Base-by-base conservation (phyloP, 2,797 vertebrate species). In the Morus bassanus region DNA sequence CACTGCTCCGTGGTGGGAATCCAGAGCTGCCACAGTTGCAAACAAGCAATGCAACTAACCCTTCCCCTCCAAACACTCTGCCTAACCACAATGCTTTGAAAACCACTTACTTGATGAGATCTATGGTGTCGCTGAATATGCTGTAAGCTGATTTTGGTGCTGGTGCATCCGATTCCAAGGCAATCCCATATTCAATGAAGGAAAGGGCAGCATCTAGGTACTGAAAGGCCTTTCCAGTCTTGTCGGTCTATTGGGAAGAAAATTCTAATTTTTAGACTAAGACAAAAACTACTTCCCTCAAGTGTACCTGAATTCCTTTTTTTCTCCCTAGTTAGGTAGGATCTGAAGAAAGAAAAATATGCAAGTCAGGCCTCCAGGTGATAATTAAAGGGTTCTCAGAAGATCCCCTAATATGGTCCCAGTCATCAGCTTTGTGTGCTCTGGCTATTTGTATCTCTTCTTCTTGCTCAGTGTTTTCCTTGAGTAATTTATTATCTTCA, bases 171-270 rank as follows among this genome's bases (percentile, higher is more conserved):
- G 97, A 98, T 92, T 99, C 99, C 98, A 99, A 98, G 82, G 99
- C 98, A 39, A 99, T 98, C 56, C 99, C 99, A 4, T 98, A 99
- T 95, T 99, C 99, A 17, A 99, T 98, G 53, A 99, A 99, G 84
- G 97, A 98, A 98, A 99, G 98, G 89, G 98, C 98, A 2, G 99
- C 99, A 61, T 99, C 99, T 96, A 99, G 96, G 97, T 99, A 99
- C 95, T 98, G 98, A 88, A 99, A 98, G 28, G 99, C 99, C 97
- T 99, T 99, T 41, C 93, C 98, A 79, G 98, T 97, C 96, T 99
- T 99, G 97, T 99, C 98, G 0, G 97, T 96, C 99, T 99, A 74
- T 63, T 88, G 59, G 74, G 69, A 83, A 96, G 64, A 96, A 82
- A 80, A 74, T 4, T 5, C 39, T 37, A 12, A 41, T 2, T 61